These are phyloP conservation scores for Sarcophilus harrisii DNA, from an alignment of 2,797 vertebrate genomes.

Conservation along the genomic window DNA sequence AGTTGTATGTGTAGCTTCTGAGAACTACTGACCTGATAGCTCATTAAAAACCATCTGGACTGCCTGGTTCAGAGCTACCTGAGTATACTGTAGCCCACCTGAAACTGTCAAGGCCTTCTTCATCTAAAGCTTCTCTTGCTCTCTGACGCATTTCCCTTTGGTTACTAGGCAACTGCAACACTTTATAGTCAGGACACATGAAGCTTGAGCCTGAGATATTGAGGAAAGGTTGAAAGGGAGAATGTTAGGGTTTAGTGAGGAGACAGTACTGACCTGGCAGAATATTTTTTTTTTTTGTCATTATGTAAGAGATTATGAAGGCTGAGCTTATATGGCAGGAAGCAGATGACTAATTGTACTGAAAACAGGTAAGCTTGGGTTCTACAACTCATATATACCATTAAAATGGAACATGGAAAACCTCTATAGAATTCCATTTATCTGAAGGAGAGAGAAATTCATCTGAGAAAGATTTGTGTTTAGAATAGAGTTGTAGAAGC, in stretches of 20 bases:
- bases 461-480: conserved; percentile 4
- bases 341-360: neutral
- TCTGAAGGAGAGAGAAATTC: conserved; percentile 20
- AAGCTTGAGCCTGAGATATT: fast-evolving
- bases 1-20: conserved; percentile 67
- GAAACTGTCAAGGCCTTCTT: conserved; percentile 25
- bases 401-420: neutral
- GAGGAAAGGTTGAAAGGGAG: neutral
- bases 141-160: fast-evolving
- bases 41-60: conserved; percentile 24
- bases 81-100: neutral
- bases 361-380: conserved; percentile 49
- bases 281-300: neutral
- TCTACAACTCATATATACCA: neutral
- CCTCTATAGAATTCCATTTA: neutral
- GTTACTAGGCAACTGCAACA: conserved; percentile 38
- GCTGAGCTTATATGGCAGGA: neutral
- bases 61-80: neutral
- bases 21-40: conserved; percentile 37
- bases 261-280: neutral
- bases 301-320: neutral
- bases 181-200: neutral
- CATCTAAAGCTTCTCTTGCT: conserved; percentile 19
- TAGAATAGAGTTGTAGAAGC: neutral
- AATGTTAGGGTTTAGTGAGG: neutral